Base-by-base conservation (phyloP, 2,888 invertebrate species). In the Notodonta ziczac region DNA sequence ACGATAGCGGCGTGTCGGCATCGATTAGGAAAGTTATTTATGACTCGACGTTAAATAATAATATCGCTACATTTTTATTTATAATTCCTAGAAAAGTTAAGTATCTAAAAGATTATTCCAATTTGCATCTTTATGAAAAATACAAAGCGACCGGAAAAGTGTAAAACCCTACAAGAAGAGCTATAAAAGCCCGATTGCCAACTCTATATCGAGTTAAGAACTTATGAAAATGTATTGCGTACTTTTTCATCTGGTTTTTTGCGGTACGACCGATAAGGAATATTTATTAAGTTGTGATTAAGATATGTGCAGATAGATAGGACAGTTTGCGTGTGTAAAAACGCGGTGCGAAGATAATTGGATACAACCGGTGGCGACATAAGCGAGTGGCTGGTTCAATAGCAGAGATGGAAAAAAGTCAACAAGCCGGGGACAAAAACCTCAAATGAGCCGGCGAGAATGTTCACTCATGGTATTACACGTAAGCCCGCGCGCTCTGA, bases 381-480 rank as follows among this genome's bases (percentile, higher is more conserved):
- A 85, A 84, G 78, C 77, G 81, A 86, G 81, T 83, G 70, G 77
- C 72, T 74, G 78, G 82, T 83, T 85, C 82, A 84, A 85, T 83
- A 84, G 80, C 83, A 77, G 77, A 69, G 67, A 74, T 74, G 78
- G 83, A 88, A 88, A 87, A 86, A 87, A 85, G 87, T 84, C 87
- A 87, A 85, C 78, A 81, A 81, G 80, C 69, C 78, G 82, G 79
- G 83, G 82, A 86, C 85, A 88, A 89, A 89, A 88, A 85, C 82
- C 80, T 82, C 82, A 83, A 87, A 87, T 86, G 84, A 85, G 84
- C 83, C 80, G 78, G 84, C 83, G 85, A 84, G 86, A 86, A 87
- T 88, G 84, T 86, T 82, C 83, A 78, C 80, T 74, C 82, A 74
- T 81, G 82, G 85, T 86, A 85, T 84, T 84, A 87, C 84, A 86